A percentile compares a stretch with the other conserved stretches of the same genome.
These are phyloP conservation scores for Archegozetes longisetosus DNA, from an alignment of 1,140 invertebrate genomes.

Conservation along the genomic window DNA sequence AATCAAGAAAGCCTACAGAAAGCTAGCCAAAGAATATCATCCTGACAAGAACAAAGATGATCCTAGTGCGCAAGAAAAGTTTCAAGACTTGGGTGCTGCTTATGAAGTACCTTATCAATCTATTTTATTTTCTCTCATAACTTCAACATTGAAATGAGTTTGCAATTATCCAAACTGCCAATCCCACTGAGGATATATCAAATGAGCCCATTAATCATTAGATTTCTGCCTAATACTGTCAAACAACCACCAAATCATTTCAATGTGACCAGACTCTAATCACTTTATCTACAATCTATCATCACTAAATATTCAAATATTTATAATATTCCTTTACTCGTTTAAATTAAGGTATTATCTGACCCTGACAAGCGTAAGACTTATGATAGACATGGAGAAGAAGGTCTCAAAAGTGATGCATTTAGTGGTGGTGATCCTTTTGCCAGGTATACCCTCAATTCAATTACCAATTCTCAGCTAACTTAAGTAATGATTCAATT, in stretches of 20 bases:
- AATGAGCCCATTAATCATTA: no score
- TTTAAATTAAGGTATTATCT: conserved; percentile 60
- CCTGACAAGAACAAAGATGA: conserved; percentile 96
- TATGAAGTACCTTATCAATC: conserved; percentile 50
- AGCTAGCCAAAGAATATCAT: conserved; percentile 87
- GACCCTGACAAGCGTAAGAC: conserved; percentile 84
- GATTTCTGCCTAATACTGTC: no score
- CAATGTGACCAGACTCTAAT: no score
- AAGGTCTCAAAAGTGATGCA: conserved; percentile 86
- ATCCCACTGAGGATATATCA: not conserved
- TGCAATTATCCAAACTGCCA: not conserved
- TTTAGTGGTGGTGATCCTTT: conserved; percentile 66
- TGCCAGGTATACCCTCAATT: conserved; percentile 40
- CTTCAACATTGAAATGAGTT: not conserved
- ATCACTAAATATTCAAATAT: not conserved
- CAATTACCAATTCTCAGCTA: no score
- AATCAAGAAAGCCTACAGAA: conserved; percentile 93
- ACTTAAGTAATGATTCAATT: not conserved
- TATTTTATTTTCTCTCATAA: conserved; percentile 2
- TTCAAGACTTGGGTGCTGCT: conserved; percentile 89
- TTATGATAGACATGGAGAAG: conserved; percentile 92
- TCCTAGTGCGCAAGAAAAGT: conserved; percentile 74
- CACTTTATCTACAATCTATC: conserved; percentile 2
- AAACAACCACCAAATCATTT: no score
- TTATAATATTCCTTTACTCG: no score